Base-by-base conservation (phyloP, 1,140 invertebrate species). In the Lucilia cuprina region DNA sequence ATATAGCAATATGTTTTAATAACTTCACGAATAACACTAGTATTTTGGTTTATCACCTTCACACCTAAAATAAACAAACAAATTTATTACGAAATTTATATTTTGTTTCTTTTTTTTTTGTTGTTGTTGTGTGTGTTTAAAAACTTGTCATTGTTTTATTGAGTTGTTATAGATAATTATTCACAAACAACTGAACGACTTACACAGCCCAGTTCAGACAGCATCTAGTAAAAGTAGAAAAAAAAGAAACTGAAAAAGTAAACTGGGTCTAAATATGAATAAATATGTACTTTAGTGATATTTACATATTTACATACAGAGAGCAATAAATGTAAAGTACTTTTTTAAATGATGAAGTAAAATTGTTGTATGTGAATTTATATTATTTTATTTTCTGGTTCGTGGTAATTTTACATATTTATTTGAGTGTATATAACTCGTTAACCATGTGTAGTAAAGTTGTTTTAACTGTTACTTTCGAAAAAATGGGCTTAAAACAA, bases 201-300 rank as follows among this genome's bases (percentile, higher is more conserved):
- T n/a, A n/a, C 12, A 55, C 50, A 55, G 25, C 25, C 25, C 25
- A 30, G 3, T 30, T 30, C 1, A 30, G 10, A 41, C 41, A 41
- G 41, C 41, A 41, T 41, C 41, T 5, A 41, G 41, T 41, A 41
- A 41, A 41, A 41, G 41, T 5, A 41, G 7, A 41, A 41, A 41
- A 10, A 10, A 41, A 41, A 41, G 7, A 8, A 41, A 8, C 5
- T 41, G 41, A 41, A 41, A 41, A 60, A n/a, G n/a, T 60, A n/a
- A 60, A 60, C 55, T 60, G 55, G 55, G n/a, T 60, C 55, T 60
- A 60, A 60, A 60, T 60, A 60, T 60, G 55, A 60, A 60, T 60
- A 60, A 60, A 60, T 60, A 60, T 60, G 55, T 60, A 60, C 55
- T 60, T 30, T 60, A 60, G 55, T 60, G 5, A 60, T 14, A 60